Evolutionary conservation across 2,888 invertebrate genomes (phyloP).

Genomic region (Schrankia costaestrigalis): DNA sequence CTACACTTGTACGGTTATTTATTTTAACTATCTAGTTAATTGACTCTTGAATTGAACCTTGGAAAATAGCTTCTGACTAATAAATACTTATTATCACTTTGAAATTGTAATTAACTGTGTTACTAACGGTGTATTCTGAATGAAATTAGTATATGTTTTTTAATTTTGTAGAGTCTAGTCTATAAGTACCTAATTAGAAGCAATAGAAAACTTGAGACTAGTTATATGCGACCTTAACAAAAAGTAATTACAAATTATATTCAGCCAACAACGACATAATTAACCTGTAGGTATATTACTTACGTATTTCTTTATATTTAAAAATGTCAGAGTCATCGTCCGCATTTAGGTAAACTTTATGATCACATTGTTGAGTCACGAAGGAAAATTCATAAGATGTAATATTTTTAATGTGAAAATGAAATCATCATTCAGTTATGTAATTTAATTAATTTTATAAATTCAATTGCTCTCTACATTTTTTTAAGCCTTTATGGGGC

Average conservation of each 20-base stretch:
- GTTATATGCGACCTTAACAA: too few relatives aligned
- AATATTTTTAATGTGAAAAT: too few relatives aligned
- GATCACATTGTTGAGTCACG: constrained; percentile 7
- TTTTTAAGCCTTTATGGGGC: too few relatives aligned
- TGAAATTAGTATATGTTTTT: constrained; percentile 13
- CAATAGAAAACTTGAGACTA: too few relatives aligned
- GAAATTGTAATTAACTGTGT: constrained; percentile 37
- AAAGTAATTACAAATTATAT: too few relatives aligned
- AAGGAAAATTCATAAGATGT: neutral
- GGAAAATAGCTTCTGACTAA: constrained; percentile 29
- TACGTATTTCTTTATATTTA: too few relatives aligned
- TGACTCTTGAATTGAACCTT: constrained; percentile 26
- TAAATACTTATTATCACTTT: constrained; percentile 34
- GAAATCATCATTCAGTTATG: too few relatives aligned
- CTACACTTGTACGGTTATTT: constrained; percentile 3
- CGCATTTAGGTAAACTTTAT: constrained; percentile 4
- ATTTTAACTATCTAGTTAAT: neutral
- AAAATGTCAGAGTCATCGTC: constrained; percentile 7
- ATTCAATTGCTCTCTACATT: too few relatives aligned
- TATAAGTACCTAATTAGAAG: too few relatives aligned
- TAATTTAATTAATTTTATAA: neutral
- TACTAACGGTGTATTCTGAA: constrained; percentile 28
- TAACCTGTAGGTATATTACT: too few relatives aligned
- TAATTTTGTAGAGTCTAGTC: constrained; percentile 7
- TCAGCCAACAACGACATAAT: too few relatives aligned